A percentile compares a stretch with the other conserved stretches of the same genome.
Conservation (phyloP, 2,888 invertebrate species). For the Perithous albicinctus region DNA sequence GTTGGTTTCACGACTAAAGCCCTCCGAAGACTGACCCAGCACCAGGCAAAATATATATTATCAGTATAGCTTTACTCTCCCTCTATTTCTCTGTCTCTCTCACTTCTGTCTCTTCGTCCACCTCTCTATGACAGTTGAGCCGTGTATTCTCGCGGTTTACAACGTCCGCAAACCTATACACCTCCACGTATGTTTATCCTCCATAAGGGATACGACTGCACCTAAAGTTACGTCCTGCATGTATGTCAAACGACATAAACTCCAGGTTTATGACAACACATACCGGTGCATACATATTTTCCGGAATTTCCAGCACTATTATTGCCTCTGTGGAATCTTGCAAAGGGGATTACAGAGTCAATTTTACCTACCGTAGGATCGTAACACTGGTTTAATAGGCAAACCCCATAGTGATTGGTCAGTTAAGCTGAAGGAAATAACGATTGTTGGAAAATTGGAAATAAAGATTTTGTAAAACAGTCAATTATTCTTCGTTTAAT, state of each 20-base stretch:
- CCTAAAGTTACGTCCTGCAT: neutral
- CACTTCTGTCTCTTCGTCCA: slow-evolving; percentile 31
- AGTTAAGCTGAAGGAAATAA: no score
- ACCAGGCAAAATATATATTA: slow-evolving; percentile 7
- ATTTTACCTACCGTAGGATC: neutral
- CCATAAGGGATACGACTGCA: neutral
- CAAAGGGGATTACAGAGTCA: slow-evolving; percentile 6
- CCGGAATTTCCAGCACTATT: neutral
- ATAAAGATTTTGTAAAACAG: no score
- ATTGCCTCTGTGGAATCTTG: neutral
- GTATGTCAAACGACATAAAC: neutral
- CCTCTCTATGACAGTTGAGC: slow-evolving; percentile 15
- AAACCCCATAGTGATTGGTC: neutral
- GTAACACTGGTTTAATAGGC: neutral
- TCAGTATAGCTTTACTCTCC: slow-evolving; percentile 10
- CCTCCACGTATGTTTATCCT: neutral
- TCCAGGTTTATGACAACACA: slow-evolving; percentile 15
- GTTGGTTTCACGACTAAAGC: slow-evolving; percentile 11
- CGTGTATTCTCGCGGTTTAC: slow-evolving; percentile 51
- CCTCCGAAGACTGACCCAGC: slow-evolving; percentile 11
- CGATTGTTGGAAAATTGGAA: no score
- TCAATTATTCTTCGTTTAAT: no score
- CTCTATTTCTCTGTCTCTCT: neutral
- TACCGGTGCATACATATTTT: neutral
- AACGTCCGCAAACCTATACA: slow-evolving; percentile 26